Conservation (phyloP, 2,113 vertebrate species). For the Grammomys surdaster region DNA sequence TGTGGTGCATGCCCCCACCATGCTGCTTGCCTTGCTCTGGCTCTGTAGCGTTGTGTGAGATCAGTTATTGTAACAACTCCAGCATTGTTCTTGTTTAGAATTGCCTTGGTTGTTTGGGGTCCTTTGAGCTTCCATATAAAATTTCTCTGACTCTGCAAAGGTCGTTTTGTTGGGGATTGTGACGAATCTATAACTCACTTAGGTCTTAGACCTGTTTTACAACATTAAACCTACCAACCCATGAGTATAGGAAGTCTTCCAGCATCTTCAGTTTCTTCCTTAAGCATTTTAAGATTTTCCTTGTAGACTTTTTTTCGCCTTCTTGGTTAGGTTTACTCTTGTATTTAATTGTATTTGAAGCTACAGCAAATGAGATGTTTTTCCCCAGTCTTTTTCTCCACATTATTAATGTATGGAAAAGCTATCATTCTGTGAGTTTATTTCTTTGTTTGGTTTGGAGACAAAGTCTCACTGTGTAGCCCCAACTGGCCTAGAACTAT, state of each 20-base stretch:
- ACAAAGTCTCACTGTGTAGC: background rate
- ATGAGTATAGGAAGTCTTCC: background rate
- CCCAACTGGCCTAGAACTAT: background rate
- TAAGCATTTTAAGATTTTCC: background rate
- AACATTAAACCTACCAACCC: background rate
- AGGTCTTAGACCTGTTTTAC: background rate
- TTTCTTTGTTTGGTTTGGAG: background rate
- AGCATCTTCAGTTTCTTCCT: background rate
- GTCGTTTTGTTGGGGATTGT: background rate
- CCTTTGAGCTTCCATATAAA: too few species aligned
- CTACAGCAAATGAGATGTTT: background rate
- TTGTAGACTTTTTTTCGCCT: background rate
- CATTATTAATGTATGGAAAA: background rate
- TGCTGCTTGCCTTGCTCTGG: too few species aligned
- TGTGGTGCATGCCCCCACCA: too few species aligned
- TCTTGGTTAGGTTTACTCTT: background rate
- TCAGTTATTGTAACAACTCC: too few species aligned
- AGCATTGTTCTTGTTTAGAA: background rate
- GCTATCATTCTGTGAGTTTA: background rate
- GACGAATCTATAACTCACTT: background rate
- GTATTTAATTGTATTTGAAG: background rate
- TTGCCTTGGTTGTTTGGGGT: background rate
- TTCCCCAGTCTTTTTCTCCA: background rate
- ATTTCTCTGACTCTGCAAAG: background rate
- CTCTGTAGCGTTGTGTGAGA: too few species aligned